Conservation (phyloP, 1,140 invertebrate genomes). For the Mylabris phalerata region DNA sequence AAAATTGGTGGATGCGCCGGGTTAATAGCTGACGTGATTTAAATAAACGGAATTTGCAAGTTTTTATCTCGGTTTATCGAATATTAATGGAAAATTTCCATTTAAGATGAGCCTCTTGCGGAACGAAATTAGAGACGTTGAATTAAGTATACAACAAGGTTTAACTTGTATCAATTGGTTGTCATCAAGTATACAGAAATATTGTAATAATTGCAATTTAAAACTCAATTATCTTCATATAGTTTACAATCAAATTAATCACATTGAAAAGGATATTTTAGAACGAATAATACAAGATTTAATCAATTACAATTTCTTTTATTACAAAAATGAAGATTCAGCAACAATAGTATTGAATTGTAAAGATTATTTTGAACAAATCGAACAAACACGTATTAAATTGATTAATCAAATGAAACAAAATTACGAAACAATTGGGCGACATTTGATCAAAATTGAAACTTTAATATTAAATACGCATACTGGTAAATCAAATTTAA, state of each 20-base stretch:
- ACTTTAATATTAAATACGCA: conserved; percentile 61
- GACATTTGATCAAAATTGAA: conserved; percentile 76
- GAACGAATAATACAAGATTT: conserved; percentile 46
- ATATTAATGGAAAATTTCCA: no score
- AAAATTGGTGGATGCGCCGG: neutral
- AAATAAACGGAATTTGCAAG: no score
- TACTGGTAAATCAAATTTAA: conserved; percentile 54
- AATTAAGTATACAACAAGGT: conserved; percentile 71
- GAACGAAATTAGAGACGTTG: conserved; percentile 61
- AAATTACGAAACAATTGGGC: conserved; percentile 65
- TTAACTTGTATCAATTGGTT: conserved; percentile 76
- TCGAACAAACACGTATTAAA: conserved; percentile 60
- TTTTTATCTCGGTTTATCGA: no score
- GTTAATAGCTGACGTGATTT: neutral
- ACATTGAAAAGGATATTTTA: conserved; percentile 64
- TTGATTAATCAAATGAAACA: conserved; percentile 57
- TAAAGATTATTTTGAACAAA: conserved; percentile 55
- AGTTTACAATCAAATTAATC: conserved; percentile 64
- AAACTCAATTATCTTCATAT: conserved; percentile 53
- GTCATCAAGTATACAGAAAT: conserved; percentile 72
- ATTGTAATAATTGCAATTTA: conserved; percentile 50
- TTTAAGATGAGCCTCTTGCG: neutral
- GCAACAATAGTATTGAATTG: conserved; percentile 25
- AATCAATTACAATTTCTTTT: conserved; percentile 32
- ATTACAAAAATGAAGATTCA: conserved; percentile 24